These are phyloP conservation scores for Cherax destructor DNA, from an alignment of 1,140 invertebrate species.

Conservation along the genomic window DNA sequence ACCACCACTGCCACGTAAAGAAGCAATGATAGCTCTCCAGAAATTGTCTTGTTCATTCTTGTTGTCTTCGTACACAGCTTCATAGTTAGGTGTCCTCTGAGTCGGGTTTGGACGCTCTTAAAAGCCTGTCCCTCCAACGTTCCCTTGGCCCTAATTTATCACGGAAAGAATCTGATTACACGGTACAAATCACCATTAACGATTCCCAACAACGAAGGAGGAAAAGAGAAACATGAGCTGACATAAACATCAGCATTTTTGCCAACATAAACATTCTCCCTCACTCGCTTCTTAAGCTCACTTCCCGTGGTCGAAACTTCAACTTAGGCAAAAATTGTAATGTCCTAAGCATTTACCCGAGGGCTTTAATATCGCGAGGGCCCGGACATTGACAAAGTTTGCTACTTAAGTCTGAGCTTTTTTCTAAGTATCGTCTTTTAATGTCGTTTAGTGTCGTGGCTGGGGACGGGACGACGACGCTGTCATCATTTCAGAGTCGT, in stretches of 20 bases:
- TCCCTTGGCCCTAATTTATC: conserved; percentile 16
- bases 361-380: conserved; percentile 65
- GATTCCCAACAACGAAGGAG: conserved; percentile 6
- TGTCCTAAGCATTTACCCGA: conserved; percentile 65
- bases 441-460: conserved; percentile 45
- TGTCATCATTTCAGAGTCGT: conserved; percentile 10
- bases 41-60: not conserved
- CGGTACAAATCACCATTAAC: conserved; percentile 28
- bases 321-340: conserved; percentile 52
- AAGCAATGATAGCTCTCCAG: not conserved
- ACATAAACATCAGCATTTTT: conserved; percentile 36
- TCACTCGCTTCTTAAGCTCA: conserved; percentile 1
- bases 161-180: conserved; percentile 25
- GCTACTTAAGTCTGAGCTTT: conserved; percentile 57
- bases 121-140: not conserved
- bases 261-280: conserved; percentile 21
- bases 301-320: conserved; percentile 22
- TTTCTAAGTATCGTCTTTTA: conserved; percentile 48
- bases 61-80: not conserved
- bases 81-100: not conserved
- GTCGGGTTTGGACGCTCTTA: not conserved
- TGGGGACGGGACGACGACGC: conserved; percentile 38
- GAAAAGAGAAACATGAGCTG: not conserved
- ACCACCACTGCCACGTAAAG: not conserved
- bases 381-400: conserved; percentile 68